These are phyloP conservation scores for Macrochelys suwanniensis DNA, from an alignment of 2,797 vertebrate genomes.

Conservation along the genomic window DNA sequence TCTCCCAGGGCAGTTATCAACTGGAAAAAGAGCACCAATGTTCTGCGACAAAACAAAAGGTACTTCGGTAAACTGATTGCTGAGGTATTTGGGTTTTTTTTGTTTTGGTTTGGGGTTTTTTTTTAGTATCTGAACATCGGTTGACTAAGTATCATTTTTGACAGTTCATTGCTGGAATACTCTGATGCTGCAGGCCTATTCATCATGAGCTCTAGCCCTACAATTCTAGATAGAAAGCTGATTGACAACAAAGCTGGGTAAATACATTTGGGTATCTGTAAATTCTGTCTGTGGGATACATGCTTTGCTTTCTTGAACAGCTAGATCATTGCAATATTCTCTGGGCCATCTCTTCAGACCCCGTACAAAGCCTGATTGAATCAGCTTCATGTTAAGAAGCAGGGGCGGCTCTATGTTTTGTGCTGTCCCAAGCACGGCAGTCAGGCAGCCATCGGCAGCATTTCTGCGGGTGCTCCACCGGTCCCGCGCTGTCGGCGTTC, in stretches of 20 bases:
- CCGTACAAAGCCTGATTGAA: background rate
- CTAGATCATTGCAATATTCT: rapidly evolving
- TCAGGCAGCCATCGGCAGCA: too few relatives aligned
- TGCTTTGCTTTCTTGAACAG: background rate
- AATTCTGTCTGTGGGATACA: rapidly evolving
- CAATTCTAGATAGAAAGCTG: background rate
- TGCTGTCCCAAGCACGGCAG: too few relatives aligned
- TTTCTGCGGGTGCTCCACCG: too few relatives aligned
- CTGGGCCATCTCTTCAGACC: background rate
- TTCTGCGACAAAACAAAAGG: slow-evolving; percentile 84
- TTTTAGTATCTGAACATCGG: background rate
- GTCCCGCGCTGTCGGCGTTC: too few relatives aligned
- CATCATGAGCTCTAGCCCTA: background rate
- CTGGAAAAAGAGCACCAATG: slow-evolving; percentile 86
- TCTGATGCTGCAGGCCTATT: slow-evolving; percentile 6
- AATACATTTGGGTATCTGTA: rapidly evolving
- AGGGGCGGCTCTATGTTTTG: too few relatives aligned
- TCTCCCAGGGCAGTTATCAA: slow-evolving; percentile 86
- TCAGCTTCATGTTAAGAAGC: background rate
- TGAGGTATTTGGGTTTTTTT: rapidly evolving
- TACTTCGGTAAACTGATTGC: slow-evolving; percentile 31
- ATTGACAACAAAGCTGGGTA: background rate
- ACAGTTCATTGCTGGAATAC: background rate
- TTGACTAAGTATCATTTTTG: slow-evolving; percentile 14
- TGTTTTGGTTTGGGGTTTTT: background rate